Evolutionary conservation across 2,888 invertebrate species (phyloP), one percentile per base, ranked within the genome.

Genomic region (Plutella xylostella): DNA sequence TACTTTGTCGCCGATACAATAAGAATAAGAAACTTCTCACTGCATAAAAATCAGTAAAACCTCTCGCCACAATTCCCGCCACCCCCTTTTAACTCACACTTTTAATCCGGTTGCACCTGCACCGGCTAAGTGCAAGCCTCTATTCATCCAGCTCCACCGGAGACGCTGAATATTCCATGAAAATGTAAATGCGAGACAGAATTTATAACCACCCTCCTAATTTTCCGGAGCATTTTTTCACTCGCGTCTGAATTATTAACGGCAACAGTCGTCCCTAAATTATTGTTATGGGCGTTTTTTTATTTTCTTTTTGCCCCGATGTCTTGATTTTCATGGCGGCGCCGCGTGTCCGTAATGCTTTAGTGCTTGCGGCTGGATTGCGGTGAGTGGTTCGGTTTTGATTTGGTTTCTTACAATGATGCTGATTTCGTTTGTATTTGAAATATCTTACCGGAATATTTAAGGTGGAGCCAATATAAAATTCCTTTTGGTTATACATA

Each of bases 231-330:
- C 61, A 61, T 76, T 78, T 79, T 79, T 78, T 76, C 72, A 67
- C 72, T 63, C 63, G 54, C 59, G 44, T 7, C 57, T 75, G 68
- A 63, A 78, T 79, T 77, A 78, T 78, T 76, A 70, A 78, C 53
- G 55, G 58, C 54, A 53, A 59, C 57, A 63, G 65, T 62, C 63
- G 54, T 43, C 44, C 64, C 64, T 69, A 68, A 72, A 70, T 70
- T 77, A 73, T 65, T 72, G 65, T 73, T 71, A 72, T 64, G 60
- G 68, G 57, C 52, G 51, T 53, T 54, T 57, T 55, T 55, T 53
- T 54, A 51, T 51, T 54, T 53, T 53, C 51, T 55, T 28, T 34
- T 47, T 47, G 25, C 11, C 35, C 28, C 25, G 28, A 25, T 28
- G 43, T 43, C 43, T 43, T 43, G 43, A 43, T 43, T 43, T 43